Evolutionary conservation across 2,797 vertebrate species (phyloP).

Genomic region (Arctocebus calabarensis): DNA sequence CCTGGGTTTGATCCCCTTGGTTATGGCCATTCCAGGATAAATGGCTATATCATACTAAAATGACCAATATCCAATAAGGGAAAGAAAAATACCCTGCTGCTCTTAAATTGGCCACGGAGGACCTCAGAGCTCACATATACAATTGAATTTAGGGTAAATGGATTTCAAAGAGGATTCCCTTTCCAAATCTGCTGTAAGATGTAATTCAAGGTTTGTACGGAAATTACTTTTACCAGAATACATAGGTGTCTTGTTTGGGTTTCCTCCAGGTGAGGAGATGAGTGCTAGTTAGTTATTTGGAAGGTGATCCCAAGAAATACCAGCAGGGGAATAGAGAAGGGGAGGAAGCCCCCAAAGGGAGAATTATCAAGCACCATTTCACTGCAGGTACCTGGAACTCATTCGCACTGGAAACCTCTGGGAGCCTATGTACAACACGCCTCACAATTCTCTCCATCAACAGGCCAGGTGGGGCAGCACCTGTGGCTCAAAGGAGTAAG

Average conservation of each 20-base stretch:
- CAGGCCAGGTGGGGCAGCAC: no score
- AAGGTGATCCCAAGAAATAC: neutral
- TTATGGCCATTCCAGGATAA: neutral
- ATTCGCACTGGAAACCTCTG: neutral
- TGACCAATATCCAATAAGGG: neutral
- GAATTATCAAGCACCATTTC: neutral
- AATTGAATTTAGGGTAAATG: neutral
- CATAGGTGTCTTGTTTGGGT: neutral
- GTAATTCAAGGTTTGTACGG: neutral
- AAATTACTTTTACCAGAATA: neutral
- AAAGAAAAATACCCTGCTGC: neutral
- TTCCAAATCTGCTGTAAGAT: neutral
- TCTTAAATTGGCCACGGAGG: neutral
- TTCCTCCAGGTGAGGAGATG: neutral
- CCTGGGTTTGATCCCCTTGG: neutral
- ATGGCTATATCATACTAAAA: neutral
- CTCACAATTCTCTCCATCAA: neutral
- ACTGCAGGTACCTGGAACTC: neutral
- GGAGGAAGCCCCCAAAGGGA: neutral
- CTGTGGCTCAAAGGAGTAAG: no score
- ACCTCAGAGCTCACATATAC: neutral
- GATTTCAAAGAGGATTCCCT: neutral
- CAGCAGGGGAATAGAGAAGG: neutral
- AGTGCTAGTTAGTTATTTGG: neutral
- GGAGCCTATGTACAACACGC: neutral